phyloP scores from a whole-genome alignment of 35 echinoderm and acorn worm species.

The Eucidaris tribuloides region DNA sequence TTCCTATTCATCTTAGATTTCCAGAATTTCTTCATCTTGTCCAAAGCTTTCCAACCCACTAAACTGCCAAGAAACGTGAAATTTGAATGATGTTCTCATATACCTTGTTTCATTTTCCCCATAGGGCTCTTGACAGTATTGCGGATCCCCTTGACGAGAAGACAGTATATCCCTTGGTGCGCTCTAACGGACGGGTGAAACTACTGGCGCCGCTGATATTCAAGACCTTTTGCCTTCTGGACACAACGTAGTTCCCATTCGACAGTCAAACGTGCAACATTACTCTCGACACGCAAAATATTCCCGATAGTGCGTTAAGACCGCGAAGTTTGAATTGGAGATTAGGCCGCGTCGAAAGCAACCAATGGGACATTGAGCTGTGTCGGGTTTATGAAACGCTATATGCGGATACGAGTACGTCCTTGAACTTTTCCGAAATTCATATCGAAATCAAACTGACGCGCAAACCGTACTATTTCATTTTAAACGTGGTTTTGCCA shows the following conservation, averaged over 20 bases:
- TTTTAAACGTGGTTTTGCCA: not conserved
- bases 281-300: not conserved
- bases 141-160: not conserved
- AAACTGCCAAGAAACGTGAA: no score
- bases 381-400: not conserved
- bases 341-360: not conserved
- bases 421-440: not conserved
- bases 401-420: not conserved
- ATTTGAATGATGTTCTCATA: not conserved
- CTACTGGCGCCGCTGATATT: not conserved
- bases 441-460: constrained; percentile 1
- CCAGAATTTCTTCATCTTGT: no score
- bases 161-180: not conserved
- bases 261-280: not conserved
- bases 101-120: not conserved
- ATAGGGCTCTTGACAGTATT: not conserved
- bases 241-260: not conserved
- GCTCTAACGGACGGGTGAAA: not conserved
- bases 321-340: not conserved
- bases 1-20: no score
- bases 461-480: constrained; percentile 1
- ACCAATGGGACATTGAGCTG: not conserved
- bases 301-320: not conserved
- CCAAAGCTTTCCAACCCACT: no score
- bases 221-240: not conserved